Percentiles rank a stretch among this genome's conserved stretches.
phyloP scores from a whole-genome alignment of 2,888 invertebrate species.

The Protonemura montana region DNA sequence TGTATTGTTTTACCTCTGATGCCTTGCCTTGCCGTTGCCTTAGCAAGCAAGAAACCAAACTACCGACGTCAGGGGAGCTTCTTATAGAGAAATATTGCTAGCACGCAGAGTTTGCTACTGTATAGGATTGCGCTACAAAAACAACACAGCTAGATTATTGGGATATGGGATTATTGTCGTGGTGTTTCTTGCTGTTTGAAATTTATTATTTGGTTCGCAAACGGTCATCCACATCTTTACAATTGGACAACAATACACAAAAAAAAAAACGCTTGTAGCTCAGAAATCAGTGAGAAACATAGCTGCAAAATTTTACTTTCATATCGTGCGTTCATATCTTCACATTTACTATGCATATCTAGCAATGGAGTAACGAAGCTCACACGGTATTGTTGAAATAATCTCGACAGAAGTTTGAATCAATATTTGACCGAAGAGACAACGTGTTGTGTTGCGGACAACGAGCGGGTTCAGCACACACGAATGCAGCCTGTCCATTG shows the following conservation, averaged over 20 bases:
- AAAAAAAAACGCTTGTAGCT: not conserved
- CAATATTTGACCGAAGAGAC: not conserved
- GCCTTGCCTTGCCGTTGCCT: conserved; percentile 12
- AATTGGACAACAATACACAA: not conserved
- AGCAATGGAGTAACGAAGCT: not conserved
- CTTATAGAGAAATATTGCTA: not conserved
- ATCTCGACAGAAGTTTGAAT: not conserved
- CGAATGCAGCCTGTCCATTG: not conserved
- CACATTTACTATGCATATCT: not conserved
- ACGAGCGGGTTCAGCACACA: not conserved
- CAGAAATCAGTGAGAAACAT: not conserved
- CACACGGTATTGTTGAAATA: not conserved
- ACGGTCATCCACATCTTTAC: not conserved
- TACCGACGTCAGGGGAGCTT: not conserved
- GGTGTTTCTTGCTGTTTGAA: not conserved
- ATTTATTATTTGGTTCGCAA: not conserved
- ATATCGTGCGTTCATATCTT: not conserved
- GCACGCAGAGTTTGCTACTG: not conserved
- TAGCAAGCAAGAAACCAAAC: not conserved
- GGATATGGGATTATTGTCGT: not conserved
- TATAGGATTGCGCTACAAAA: not conserved
- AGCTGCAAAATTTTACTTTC: not conserved
- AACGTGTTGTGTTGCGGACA: not conserved
- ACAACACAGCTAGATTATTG: not conserved
- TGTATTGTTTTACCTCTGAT: conserved; percentile 14